Conservation (phyloP, 1,140 invertebrate species). For the Solenopsis invicta region DNA sequence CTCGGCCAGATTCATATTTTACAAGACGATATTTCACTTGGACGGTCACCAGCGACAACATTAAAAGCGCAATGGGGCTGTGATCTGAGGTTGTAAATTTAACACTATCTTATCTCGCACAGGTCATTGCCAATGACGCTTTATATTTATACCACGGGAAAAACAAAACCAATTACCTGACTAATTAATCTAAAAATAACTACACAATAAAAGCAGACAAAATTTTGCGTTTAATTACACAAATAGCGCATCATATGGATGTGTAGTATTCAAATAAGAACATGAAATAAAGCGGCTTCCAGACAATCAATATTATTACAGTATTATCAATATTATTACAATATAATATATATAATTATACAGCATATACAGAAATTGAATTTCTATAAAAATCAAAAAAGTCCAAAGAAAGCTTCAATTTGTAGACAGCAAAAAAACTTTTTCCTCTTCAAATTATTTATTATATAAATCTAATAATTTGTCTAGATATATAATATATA, state of each 20-base stretch:
- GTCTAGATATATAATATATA: too few relatives aligned
- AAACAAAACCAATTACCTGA: background rate
- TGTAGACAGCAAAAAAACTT: too few relatives aligned
- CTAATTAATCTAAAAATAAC: constrained; percentile 18
- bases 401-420: too few relatives aligned
- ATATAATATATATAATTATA: too few relatives aligned
- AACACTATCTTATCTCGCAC: constrained; percentile 64
- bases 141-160: background rate
- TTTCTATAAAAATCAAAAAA: too few relatives aligned
- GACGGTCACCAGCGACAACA: constrained; percentile 24
- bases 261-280: background rate
- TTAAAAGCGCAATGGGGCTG: constrained; percentile 47
- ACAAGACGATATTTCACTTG: constrained; percentile 69
- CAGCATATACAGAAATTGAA: too few relatives aligned
- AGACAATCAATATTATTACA: too few relatives aligned
- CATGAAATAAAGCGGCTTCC: background rate
- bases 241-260: background rate
- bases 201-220: background rate
- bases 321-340: too few relatives aligned
- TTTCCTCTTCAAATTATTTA: too few relatives aligned
- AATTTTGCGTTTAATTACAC: background rate
- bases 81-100: constrained; percentile 60
- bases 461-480: too few relatives aligned
- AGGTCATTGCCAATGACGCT: constrained; percentile 44
- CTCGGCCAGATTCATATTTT: constrained; percentile 72